A percentile compares a stretch with the other conserved stretches of the same genome.
These are phyloP conservation scores for Hyposmocoma kahamanoa DNA, from an alignment of 1,140 invertebrate genomes.

Conservation along the genomic window DNA sequence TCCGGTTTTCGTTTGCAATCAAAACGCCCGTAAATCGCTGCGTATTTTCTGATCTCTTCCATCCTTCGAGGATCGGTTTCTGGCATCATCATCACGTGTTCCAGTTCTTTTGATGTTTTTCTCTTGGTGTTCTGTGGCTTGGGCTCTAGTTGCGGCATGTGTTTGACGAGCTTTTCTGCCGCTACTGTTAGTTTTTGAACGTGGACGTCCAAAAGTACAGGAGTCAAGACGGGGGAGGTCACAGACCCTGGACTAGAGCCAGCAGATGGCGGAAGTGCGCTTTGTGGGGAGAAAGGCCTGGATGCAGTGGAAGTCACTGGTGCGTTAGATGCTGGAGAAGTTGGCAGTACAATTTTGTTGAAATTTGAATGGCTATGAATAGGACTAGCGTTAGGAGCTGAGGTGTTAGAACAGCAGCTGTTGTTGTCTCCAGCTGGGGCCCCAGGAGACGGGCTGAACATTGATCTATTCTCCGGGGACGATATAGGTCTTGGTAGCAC, in stretches of 20 bases:
- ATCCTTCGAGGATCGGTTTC: conserved; percentile 91
- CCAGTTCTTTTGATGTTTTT: conserved; percentile 93
- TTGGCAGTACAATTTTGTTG: conserved; percentile 58
- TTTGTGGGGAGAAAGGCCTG: conserved; percentile 74
- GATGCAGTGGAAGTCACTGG: conserved; percentile 43
- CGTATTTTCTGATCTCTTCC: conserved; percentile 96
- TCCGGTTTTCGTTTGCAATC: conserved; percentile 97
- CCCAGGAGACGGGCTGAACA: conserved; percentile 74
- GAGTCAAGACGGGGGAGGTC: conserved; percentile 80
- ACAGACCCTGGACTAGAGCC: conserved; percentile 73
- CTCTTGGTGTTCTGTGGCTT: conserved; percentile 94
- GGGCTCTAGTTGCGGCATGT: conserved; percentile 88
- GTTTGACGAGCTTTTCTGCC: conserved; percentile 87
- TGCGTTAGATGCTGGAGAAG: conserved; percentile 55
- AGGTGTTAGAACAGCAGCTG: conserved; percentile 59
- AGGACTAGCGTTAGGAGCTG: conserved; percentile 62
- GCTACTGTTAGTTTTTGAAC: conserved; percentile 87
- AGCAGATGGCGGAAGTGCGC: conserved; percentile 70
- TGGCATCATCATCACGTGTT: conserved; percentile 92
- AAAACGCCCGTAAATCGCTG: conserved; percentile 96
- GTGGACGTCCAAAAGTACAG: conserved; percentile 87
- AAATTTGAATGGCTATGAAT: conserved; percentile 50
- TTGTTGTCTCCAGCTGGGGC: conserved; percentile 64
- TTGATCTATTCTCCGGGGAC: conserved; percentile 68
- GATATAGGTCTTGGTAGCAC: conserved; percentile 53